Conservation (phyloP, 1,140 invertebrate species). For the Drosophila sp. region DNA sequence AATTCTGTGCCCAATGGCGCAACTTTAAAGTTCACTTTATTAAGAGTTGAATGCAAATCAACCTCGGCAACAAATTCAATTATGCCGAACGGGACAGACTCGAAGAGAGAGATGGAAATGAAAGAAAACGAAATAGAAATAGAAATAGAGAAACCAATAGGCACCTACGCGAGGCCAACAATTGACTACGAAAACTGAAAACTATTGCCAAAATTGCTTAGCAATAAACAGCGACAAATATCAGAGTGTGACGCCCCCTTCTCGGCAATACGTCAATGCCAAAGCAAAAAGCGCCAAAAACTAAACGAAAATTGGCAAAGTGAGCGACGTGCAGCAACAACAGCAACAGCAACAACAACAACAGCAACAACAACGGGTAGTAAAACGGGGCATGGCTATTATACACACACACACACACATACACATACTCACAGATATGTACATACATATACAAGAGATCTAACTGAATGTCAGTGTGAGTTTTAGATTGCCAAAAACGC, state of each 20-base stretch:
- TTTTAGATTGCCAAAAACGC: slow-evolving; percentile 51
- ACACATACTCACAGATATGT: not conserved
- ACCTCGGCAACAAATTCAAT: slow-evolving; percentile 78
- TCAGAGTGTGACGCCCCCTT: slow-evolving; percentile 74
- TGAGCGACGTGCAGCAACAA: slow-evolving; percentile 61
- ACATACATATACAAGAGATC: slow-evolving; percentile 1
- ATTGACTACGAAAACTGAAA: slow-evolving; percentile 33
- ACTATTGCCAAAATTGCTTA: slow-evolving; percentile 60
- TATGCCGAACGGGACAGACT: slow-evolving; percentile 42
- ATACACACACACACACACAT: not conserved
- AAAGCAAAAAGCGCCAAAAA: slow-evolving; percentile 39
- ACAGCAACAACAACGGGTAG: slow-evolving; percentile 23
- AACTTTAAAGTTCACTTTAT: slow-evolving; percentile 57
- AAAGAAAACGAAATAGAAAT: not conserved
- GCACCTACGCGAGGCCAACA: slow-evolving; percentile 52
- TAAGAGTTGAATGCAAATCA: slow-evolving; percentile 53
- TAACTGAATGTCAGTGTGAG: slow-evolving; percentile 16
- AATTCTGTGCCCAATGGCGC: slow-evolving; percentile 48
- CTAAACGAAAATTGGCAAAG: slow-evolving; percentile 57
- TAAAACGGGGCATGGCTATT: slow-evolving; percentile 65
- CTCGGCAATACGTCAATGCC: slow-evolving; percentile 60
- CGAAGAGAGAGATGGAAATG: not conserved
- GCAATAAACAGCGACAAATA: slow-evolving; percentile 74
- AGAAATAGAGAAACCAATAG: slow-evolving; percentile 37
- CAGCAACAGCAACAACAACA: slow-evolving; percentile 21